A percentile compares a stretch with the other conserved stretches of the same genome.
Evolutionary conservation across 2,888 invertebrate species (phyloP).

Genomic region (Dryobota labecula): DNA sequence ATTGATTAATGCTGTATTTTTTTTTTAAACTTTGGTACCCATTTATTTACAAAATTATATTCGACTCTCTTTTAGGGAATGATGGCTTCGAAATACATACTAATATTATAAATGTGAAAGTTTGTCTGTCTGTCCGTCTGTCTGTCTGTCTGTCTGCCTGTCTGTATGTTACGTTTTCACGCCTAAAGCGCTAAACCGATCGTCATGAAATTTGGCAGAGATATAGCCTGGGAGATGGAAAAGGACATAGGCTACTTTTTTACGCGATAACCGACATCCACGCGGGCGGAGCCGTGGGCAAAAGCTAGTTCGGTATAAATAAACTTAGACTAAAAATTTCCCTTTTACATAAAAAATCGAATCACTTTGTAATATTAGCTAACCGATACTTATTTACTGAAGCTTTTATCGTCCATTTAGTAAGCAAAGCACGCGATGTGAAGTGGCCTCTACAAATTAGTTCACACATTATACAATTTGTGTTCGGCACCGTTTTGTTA

Average conservation of each 20-base stretch:
- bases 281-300: no score
- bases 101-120: no score
- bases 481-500: conserved; percentile 47
- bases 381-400: conserved; percentile 36
- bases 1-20: neutral
- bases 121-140: no score
- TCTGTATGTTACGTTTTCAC: no score
- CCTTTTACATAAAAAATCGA: conserved; percentile 21
- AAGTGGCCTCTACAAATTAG: conserved; percentile 58
- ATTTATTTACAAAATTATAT: neutral
- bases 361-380: conserved; percentile 28
- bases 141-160: no score
- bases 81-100: neutral
- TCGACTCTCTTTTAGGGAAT: neutral
- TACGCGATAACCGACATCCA: no score
- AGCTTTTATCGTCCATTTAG: conserved; percentile 52
- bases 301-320: no score
- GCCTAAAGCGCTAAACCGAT: no score
- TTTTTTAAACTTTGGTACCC: neutral
- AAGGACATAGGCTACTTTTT: no score
- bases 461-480: conserved; percentile 65
- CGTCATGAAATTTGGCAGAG: no score
- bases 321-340: neutral
- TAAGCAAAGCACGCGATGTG: conserved; percentile 47
- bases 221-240: no score